Evolutionary conservation across 2,113 vertebrate genomes (phyloP).

Genomic region (Hypomesus transpacificus): DNA sequence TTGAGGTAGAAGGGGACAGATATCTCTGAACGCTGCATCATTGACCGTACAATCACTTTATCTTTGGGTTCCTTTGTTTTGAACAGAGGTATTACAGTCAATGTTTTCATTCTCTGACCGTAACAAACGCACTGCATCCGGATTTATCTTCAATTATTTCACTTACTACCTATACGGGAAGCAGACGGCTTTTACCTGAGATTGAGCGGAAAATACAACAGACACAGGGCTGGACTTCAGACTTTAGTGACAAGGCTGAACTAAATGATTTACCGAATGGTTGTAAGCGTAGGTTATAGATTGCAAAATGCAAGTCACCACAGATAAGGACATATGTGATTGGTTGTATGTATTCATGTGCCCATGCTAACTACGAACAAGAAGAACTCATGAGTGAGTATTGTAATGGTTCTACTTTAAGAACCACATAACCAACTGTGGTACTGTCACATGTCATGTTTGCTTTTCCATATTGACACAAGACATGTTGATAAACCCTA

Average conservation of each 20-base stretch:
- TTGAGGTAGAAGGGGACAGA: too few relatives aligned
- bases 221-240: neutral
- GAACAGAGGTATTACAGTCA: too few relatives aligned
- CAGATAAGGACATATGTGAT: neutral
- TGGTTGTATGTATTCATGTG: neutral
- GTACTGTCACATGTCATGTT: neutral
- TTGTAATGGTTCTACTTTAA: neutral
- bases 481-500: neutral
- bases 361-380: neutral
- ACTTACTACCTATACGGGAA: neutral
- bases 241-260: neutral
- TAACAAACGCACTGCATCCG: too few relatives aligned
- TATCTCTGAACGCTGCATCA: too few relatives aligned
- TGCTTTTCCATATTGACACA: neutral
- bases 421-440: neutral
- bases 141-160: too few relatives aligned
- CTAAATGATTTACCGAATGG: conserved; percentile 22
- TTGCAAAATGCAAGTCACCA: neutral
- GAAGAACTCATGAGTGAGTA: conserved; percentile 4
- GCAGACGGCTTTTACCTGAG: neutral
- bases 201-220: neutral
- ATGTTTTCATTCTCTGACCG: too few relatives aligned
- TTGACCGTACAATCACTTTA: too few relatives aligned
- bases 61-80: too few relatives aligned
- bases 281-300: neutral